Evolutionary conservation across 1,140 invertebrate genomes (phyloP).

Genomic region (Aphidius gifuensis): DNA sequence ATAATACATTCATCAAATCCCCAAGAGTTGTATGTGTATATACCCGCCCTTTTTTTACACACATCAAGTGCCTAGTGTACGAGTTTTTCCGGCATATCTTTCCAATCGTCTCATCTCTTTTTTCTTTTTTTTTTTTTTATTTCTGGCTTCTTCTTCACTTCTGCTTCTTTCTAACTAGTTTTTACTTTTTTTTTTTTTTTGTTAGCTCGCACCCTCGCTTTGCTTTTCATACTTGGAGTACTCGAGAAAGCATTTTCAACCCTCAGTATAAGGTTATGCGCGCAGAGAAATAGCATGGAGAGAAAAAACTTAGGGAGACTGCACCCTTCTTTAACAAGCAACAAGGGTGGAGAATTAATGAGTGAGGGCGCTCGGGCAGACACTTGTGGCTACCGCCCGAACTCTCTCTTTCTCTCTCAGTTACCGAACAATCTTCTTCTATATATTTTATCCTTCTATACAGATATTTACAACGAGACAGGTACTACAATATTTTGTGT

Average conservation of each 20-base stretch:
- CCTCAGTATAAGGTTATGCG: slow-evolving; percentile 32
- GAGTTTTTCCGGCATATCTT: slow-evolving; percentile 12
- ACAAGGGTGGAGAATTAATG: slow-evolving; percentile 57
- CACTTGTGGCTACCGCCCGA: slow-evolving; percentile 55
- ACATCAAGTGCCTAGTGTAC: too few relatives aligned
- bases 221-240: slow-evolving; percentile 25
- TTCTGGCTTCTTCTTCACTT: not conserved
- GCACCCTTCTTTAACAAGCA: slow-evolving; percentile 51
- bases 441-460: not conserved
- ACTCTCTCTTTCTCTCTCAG: slow-evolving; percentile 30
- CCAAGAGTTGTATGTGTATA: slow-evolving; percentile 15
- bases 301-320: slow-evolving; percentile 31
- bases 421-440: slow-evolving; percentile 29
- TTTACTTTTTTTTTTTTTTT: not conserved
- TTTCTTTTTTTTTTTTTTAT: not conserved
- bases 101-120: not conserved
- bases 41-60: slow-evolving; percentile 14
- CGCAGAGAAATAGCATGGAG: slow-evolving; percentile 33
- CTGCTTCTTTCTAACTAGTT: not conserved
- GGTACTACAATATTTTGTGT: not conserved
- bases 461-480: not conserved
- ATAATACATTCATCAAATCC: slow-evolving; percentile 18
- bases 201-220: slow-evolving; percentile 25
- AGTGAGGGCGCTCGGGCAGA: slow-evolving; percentile 53
- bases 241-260: slow-evolving; percentile 46